Base-by-base conservation (phyloP, 2,888 invertebrate species). In the Eristalinus sepulchralis region DNA sequence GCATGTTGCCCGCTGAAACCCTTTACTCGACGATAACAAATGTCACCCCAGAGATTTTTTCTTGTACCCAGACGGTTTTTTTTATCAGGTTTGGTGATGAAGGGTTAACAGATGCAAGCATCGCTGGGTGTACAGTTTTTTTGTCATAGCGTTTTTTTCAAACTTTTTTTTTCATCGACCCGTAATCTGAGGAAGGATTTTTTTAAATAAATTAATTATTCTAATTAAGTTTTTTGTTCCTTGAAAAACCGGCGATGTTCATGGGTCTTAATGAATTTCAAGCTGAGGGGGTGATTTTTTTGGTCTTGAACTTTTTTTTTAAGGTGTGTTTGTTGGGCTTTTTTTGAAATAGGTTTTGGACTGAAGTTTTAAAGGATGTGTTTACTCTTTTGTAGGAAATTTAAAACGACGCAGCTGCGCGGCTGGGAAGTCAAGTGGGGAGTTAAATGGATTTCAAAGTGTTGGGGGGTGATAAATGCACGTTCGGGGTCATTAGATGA, bases 131-230 rank as follows among this genome's bases (percentile, higher is more conserved):
- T 47, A 47, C 47, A 47, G 47, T 47, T 47, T n/a, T 47, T 17
- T 36, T 36, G 2, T 36, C 13, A 3, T 11, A n/a, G 13, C 13
- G 36, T 39, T 66, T 59, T n/a, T 47, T 68, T 20, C 11, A 13
- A 39, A 57, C 10, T 57, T 62, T 60, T 67, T 67, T 80, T 73
- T 60, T 17, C 31, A 0, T 34, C 11, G 20, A 22, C 20, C 53
- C 60, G 75, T 71, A 82, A 76, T 60, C 70, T 82, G 82, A 70
- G 71, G 79, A 75, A 59, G 81, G 63, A 39, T 72, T 75, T 86
- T 71, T 77, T 70, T 27, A 27, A 83, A 57, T 83, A 83, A 86
- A 83, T 86, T 86, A 86, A 86, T 86, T 86, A 86, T 86, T 86
- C 86, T 75, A 86, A 86, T 86, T 75, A 86, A 79, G 73, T 86